phyloP scores from a whole-genome alignment of 2,888 invertebrate genomes.

The Apotomis betuletana region DNA sequence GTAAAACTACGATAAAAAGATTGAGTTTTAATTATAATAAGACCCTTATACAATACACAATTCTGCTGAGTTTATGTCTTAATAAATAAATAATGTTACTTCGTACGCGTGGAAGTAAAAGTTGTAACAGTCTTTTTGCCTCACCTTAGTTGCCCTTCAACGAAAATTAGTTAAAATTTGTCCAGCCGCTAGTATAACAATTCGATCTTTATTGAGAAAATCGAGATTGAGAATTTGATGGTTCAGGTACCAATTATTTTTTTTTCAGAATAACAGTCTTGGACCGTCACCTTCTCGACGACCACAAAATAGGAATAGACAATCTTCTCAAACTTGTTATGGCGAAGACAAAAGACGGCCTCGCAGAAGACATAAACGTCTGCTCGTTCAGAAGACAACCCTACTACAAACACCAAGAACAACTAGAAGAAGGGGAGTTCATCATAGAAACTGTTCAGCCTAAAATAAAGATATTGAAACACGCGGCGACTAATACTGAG shows the following conservation, averaged over 20 bases:
- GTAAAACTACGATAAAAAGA: no score
- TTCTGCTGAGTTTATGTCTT: no score
- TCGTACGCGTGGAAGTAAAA: no score
- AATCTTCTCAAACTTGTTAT: conserved; percentile 71
- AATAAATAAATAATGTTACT: no score
- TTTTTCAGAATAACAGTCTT: conserved; percentile 71
- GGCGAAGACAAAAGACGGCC: conserved; percentile 72
- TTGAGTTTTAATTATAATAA: no score
- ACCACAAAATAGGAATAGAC: conserved; percentile 73
- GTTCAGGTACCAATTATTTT: neutral
- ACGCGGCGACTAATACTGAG: conserved; percentile 67
- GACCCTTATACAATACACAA: no score
- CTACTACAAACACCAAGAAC: conserved; percentile 63
- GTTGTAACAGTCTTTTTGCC: no score
- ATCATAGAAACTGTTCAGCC: conserved; percentile 69
- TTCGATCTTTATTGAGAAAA: no score
- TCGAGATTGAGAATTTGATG: no score
- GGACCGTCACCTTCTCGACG: conserved; percentile 71
- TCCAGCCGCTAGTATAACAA: no score
- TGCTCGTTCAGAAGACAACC: conserved; percentile 58
- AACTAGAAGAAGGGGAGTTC: conserved; percentile 70
- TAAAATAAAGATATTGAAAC: conserved; percentile 69
- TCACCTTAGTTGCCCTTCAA: no score
- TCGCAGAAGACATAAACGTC: conserved; percentile 54
- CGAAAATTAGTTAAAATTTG: no score